phyloP scores from a whole-genome alignment of 1,140 invertebrate species.

The Aleiodes sp. region DNA sequence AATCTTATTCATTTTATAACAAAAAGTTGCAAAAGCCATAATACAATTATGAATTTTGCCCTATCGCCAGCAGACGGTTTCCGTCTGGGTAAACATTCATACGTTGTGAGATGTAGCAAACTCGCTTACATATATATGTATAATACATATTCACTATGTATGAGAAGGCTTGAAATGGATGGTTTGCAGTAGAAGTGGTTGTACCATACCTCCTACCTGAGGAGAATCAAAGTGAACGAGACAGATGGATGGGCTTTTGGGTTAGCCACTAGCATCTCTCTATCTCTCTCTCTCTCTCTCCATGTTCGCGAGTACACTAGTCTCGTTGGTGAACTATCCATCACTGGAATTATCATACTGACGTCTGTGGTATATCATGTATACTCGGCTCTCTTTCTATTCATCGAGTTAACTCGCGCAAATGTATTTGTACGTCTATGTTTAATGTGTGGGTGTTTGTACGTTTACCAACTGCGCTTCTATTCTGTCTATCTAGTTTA shows the following conservation, averaged over 20 bases:
- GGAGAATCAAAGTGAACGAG: slow-evolving; percentile 21
- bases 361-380: slow-evolving; percentile 6
- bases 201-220: slow-evolving; percentile 15
- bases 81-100: slow-evolving; percentile 58
- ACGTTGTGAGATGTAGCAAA: slow-evolving; percentile 13
- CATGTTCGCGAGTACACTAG: slow-evolving; percentile 1
- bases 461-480: slow-evolving; percentile 1
- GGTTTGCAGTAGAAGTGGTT: slow-evolving; percentile 15
- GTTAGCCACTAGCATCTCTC: slow-evolving; percentile 9
- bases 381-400: slow-evolving; percentile 13
- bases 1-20: too few relatives aligned
- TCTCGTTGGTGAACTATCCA: slow-evolving; percentile 36
- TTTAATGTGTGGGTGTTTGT: slow-evolving; percentile 6
- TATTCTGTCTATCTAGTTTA: slow-evolving; percentile 50
- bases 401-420: background rate
- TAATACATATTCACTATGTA: slow-evolving; percentile 16
- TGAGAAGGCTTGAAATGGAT: slow-evolving; percentile 37
- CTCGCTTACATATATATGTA: slow-evolving; percentile 4
- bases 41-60: slow-evolving; percentile 33
- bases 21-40: too few relatives aligned
- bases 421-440: too few relatives aligned
- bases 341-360: slow-evolving; percentile 59
- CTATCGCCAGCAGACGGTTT: slow-evolving; percentile 55
- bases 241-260: slow-evolving; percentile 19
- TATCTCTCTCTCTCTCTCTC: background rate